Percentiles rank a stretch among this genome's conserved stretches.
These are phyloP conservation scores for Geopemphigus sp. DNA, from an alignment of 1,140 invertebrate species.

Conservation along the genomic window DNA sequence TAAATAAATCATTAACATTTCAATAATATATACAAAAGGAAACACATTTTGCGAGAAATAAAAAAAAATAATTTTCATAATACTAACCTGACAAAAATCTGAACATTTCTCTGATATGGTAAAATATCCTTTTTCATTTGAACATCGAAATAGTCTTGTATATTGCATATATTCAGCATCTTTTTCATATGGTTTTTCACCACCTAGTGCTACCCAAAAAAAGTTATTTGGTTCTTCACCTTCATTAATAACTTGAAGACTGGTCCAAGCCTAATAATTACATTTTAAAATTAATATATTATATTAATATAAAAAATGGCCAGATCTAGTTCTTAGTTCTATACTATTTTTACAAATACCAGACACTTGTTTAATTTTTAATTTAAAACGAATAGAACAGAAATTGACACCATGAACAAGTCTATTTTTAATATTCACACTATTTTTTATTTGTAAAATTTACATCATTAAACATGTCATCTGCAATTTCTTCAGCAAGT, in stretches of 20 bases:
- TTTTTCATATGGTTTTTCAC: slow-evolving; percentile 86
- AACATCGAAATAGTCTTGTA: slow-evolving; percentile 94
- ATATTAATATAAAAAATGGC: not conserved
- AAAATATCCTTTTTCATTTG: slow-evolving; percentile 99
- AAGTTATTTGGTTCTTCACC: slow-evolving; percentile 98
- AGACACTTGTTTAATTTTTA: no score
- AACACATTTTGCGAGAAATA: no score
- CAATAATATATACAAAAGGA: no score
- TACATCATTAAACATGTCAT: slow-evolving; percentile 86
- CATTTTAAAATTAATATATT: slow-evolving; percentile 21
- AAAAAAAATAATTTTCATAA: not conserved
- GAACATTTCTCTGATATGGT: slow-evolving; percentile 98
- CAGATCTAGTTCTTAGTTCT: no score
- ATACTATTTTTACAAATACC: no score
- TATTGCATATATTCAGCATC: slow-evolving; percentile 92
- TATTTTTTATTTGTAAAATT: slow-evolving; percentile 51
- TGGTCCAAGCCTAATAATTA: slow-evolving; percentile 69
- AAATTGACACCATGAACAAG: no score
- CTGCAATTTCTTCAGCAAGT: slow-evolving; percentile 88
- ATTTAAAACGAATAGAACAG: no score
- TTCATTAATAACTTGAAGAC: slow-evolving; percentile 84
- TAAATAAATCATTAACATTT: slow-evolving; percentile 3
- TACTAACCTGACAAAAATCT: slow-evolving; percentile 93
- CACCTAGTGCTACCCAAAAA: slow-evolving; percentile 95
- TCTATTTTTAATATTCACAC: not conserved